These are phyloP conservation scores for Rhinogobio ventralis DNA, from an alignment of 2,797 vertebrate species.

Conservation along the genomic window DNA sequence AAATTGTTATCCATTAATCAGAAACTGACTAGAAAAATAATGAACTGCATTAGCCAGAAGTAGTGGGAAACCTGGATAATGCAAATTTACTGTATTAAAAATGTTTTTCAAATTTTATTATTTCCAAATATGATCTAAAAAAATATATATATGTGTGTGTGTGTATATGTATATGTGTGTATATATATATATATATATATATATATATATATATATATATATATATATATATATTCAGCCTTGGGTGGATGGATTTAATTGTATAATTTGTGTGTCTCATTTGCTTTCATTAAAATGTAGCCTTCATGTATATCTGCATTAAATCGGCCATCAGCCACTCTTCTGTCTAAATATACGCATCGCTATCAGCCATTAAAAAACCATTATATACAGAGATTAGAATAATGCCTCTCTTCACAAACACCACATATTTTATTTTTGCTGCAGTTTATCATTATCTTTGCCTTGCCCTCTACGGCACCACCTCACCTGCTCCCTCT, in stretches of 20 bases:
- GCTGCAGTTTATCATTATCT: not conserved
- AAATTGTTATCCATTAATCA: not conserved
- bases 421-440: not conserved
- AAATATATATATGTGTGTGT: too few species aligned
- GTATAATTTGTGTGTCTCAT: not conserved
- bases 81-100: not conserved
- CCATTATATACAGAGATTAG: not conserved
- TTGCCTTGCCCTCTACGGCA: constrained; percentile 18
- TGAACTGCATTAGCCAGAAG: not conserved
- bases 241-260: not conserved
- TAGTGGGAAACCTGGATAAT: not conserved
- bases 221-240: too few species aligned
- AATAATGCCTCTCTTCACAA: not conserved
- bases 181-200: too few species aligned
- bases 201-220: too few species aligned
- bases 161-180: too few species aligned
- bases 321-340: not conserved
- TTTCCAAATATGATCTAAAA: too few species aligned
- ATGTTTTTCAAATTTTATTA: constrained; percentile 8
- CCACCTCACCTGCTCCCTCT: constrained; percentile 17
- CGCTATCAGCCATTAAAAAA: not conserved
- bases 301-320: not conserved
- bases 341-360: not conserved
- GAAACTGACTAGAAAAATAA: not conserved
- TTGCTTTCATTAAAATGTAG: not conserved